Percentiles rank a stretch among this genome's conserved stretches.
Conservation (phyloP, 2,888 invertebrate genomes). For the Galerucella calmariensis region DNA sequence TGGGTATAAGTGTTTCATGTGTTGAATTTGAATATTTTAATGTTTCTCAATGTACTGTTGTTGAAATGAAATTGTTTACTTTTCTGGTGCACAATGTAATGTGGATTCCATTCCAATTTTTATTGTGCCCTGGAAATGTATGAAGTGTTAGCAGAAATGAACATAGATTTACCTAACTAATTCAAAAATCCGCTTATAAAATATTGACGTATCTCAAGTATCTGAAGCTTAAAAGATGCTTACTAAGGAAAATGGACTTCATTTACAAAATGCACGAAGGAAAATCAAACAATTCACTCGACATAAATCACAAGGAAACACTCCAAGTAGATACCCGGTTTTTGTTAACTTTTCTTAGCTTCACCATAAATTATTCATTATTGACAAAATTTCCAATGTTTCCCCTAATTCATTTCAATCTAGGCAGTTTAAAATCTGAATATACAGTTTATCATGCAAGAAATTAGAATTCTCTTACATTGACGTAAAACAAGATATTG, state of each 20-base stretch:
- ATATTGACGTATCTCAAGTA: background rate
- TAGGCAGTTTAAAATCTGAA: conserved; percentile 18
- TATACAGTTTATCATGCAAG: conserved; percentile 10
- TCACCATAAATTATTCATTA: conserved; percentile 41
- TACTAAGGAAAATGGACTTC: conserved; percentile 25
- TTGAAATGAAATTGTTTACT: too few relatives aligned
- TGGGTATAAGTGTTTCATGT: too few relatives aligned
- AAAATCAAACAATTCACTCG: conserved; percentile 34
- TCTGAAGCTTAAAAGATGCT: too few relatives aligned
- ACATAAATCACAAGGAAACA: conserved; percentile 36
- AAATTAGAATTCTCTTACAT: background rate
- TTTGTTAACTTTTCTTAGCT: conserved; percentile 38
- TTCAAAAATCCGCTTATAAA: background rate
- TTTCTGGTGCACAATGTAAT: too few relatives aligned
- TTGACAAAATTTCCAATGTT: conserved; percentile 41
- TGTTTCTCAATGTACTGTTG: too few relatives aligned
- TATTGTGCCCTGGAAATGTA: too few relatives aligned
- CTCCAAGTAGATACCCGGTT: conserved; percentile 25
- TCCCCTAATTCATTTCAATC: conserved; percentile 37
- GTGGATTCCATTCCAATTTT: too few relatives aligned
- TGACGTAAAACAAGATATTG: too few relatives aligned
- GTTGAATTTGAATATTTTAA: too few relatives aligned
- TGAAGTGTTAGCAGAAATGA: too few relatives aligned
- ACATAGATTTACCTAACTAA: too few relatives aligned
- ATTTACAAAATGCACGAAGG: conserved; percentile 27